Evolutionary conservation across 2,113 vertebrate species (phyloP), one percentile per base, ranked within the genome.

Genomic region (Muscicapa adusta): DNA sequence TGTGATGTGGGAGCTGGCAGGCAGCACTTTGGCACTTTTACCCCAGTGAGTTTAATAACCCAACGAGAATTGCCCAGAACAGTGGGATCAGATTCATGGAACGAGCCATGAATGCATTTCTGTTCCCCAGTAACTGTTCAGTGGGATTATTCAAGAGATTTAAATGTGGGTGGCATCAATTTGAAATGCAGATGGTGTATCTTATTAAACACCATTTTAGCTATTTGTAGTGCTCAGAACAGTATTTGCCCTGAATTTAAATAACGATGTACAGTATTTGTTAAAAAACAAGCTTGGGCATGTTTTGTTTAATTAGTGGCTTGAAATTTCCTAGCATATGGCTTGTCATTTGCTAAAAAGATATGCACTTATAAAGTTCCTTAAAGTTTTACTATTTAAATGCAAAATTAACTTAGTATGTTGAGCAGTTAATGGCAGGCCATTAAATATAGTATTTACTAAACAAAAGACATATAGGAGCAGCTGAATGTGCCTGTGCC

Each of bases 231-330:
- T 85, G 92, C 56, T 93, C 91, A 85, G 91, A 85, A 86, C 78
- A 91, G 77, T 95, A 96, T 95, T 96, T 95, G 96, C 87, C 96
- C 93, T 93, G 73, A 97, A 95, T 96, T 93, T 94, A 96, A 95
- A 89, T 94, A 85, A 93, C 36, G 82, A 89, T 86, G 92, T 92
- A 96, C 84, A 91, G 96, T 93, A 97, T 97, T 97, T 97, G 93
- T 95, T 96, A 91, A 96, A 94, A 97, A 96, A 95, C 95, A 96
- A 90, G 86, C 95, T 95, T 92, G 85, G 29, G 43, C 95, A 92
- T 95, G 95, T 97, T 97, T 96, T 95, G 96, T 97, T 97, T 98
- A 98, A 97, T 97, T 97, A 97, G 93, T 26, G 63, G 92, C 96
- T 95, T 89, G 74, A 94, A 97, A 98, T 95, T 89, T 92, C 76